Conservation (phyloP, 2,797 vertebrate genomes). For the Notolepis coatsorum region DNA sequence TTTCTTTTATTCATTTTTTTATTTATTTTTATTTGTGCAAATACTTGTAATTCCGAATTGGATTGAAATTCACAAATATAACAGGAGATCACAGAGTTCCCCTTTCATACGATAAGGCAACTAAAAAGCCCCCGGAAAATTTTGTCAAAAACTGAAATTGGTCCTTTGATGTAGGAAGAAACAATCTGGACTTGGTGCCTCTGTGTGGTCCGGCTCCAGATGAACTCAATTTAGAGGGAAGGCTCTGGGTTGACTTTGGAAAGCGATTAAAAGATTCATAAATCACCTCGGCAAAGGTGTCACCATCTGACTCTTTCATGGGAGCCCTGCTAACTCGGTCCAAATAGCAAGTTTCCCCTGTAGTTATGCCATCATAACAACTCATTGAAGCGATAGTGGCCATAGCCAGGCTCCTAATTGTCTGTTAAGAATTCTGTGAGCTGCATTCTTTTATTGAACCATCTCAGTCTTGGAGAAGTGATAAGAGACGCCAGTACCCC, state of each 20-base stretch:
- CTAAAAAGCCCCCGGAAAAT: slow-evolving; percentile 75
- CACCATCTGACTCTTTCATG: slow-evolving; percentile 84
- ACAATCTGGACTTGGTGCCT: slow-evolving; percentile 74
- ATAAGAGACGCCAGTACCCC: slow-evolving; percentile 82
- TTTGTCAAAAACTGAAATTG: slow-evolving; percentile 79
- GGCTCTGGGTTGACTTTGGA: slow-evolving; percentile 81
- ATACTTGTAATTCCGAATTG: slow-evolving; percentile 74
- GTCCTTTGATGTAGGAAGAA: slow-evolving; percentile 78
- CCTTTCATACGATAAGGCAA: slow-evolving; percentile 68
- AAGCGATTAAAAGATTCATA: slow-evolving; percentile 77
- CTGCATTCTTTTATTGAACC: slow-evolving; percentile 81
- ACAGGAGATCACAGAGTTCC: slow-evolving; percentile 62
- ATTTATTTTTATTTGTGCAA: slow-evolving; percentile 67
- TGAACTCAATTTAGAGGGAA: slow-evolving; percentile 81
- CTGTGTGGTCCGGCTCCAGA: slow-evolving; percentile 78
- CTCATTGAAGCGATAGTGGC: slow-evolving; percentile 78
- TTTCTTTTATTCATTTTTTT: slow-evolving; percentile 73
- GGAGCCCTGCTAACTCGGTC: slow-evolving; percentile 77
- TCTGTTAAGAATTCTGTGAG: slow-evolving; percentile 82
- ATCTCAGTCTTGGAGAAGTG: slow-evolving; percentile 80
- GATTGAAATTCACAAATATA: slow-evolving; percentile 75
- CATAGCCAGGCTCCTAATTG: slow-evolving; percentile 81
- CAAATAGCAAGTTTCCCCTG: slow-evolving; percentile 85
- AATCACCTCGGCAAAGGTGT: slow-evolving; percentile 83
- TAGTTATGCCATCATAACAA: slow-evolving; percentile 83